Conservation (phyloP, 2,888 invertebrate species). For the Harpagoxenus sublaevis region DNA sequence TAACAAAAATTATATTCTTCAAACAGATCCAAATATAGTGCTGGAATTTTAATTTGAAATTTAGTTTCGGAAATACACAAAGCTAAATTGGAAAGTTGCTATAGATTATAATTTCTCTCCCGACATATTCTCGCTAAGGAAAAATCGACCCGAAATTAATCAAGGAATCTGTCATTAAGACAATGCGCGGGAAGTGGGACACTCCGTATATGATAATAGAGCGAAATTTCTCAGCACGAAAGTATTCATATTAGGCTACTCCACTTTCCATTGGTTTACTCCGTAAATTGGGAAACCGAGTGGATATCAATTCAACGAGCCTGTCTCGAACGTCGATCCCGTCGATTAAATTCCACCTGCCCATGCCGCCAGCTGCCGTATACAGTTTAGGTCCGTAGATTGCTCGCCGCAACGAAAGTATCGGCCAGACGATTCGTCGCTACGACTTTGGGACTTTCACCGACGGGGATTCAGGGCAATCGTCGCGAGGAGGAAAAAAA, state of each 20-base stretch:
- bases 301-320: neutral
- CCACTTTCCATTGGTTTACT: slow-evolving; percentile 29
- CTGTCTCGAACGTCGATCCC: neutral
- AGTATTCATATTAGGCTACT: slow-evolving; percentile 10
- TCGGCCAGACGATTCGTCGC: slow-evolving; percentile 50
- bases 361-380: neutral
- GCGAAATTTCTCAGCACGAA: slow-evolving; percentile 25
- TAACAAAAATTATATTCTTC: neutral
- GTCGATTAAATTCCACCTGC: slow-evolving; percentile 9
- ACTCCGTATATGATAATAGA: slow-evolving; percentile 35
- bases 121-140: neutral
- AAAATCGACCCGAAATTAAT: slow-evolving; percentile 19
- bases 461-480: slow-evolving; percentile 34
- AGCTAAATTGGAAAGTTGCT: slow-evolving; percentile 19
- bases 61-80: neutral
- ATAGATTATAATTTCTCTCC: slow-evolving; percentile 9
- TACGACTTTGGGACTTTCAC: slow-evolving; percentile 54
- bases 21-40: neutral
- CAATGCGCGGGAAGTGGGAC: slow-evolving; percentile 41
- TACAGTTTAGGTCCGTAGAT: slow-evolving; percentile 25
- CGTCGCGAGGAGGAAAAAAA: neutral
- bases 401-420: slow-evolving; percentile 56
- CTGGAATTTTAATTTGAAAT: neutral
- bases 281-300: neutral
- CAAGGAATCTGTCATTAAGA: slow-evolving; percentile 33